Evolutionary conservation across 30 jellyfish, hydroid and myxozoan genomes (phyloP), one percentile per base, ranked within the genome.

Genomic region (Hydra vulgaris): DNA sequence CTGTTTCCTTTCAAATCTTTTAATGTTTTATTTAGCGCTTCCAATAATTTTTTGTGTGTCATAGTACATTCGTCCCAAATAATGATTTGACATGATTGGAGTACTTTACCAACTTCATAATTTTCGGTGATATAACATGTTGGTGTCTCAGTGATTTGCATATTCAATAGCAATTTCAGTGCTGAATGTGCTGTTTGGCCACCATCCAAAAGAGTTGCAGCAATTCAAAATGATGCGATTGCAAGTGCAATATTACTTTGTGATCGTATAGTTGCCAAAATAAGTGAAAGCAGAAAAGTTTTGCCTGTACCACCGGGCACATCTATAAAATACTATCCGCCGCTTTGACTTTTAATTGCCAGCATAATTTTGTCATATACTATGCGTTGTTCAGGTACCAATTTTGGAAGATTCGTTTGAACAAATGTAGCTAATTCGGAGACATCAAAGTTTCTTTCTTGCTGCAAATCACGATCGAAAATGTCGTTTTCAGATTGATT

Each of bases 261-360:
- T 18, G 79, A 40, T 69, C 79, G 68, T 18, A 70, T 18, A 15
- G 73, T n/a, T 72, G 79, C 82, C 66, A 87, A 22, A n/a, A 87
- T 40, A 19, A 61, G 53, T 78, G 73, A 74, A 53, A 24, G 21
- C n/a, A 76, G 18, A 71, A 73, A 87, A 5, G 95, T 83, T 82
- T 87, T 87, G 21, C 95, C 95, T 54, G 95, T 82, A 7, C 95
- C 95, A 7, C 90, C 95, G n/a, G 95, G 95, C 27, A 77, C 95
- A 83, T 87, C 95, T 12, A 87, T 80, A 73, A 27, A 86, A 24
- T 26, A 78, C 19, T 77, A 12, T 15, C 27, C 53, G 1, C 86
- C 86, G 24, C 17, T 7, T 17, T 74, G 19, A 7, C 21, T 17
- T 0, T 26, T 17, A n/a, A 84, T 71, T 17, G 18, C 52, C 23